Base-by-base conservation (phyloP, 2,113 vertebrate species). In the Elaphurus davidianus region DNA sequence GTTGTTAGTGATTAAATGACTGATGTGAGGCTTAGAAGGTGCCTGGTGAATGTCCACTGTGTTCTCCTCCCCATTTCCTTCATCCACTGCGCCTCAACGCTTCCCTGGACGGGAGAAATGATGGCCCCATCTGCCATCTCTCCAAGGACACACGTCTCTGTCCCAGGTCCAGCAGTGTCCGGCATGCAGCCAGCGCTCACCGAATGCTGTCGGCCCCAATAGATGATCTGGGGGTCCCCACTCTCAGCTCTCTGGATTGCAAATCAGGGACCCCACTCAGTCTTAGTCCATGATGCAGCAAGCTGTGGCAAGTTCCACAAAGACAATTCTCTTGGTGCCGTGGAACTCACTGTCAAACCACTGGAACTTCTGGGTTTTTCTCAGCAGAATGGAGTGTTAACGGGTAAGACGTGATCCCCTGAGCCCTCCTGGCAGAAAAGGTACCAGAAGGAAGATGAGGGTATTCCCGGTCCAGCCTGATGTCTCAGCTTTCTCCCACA, bases 371-470 rank as follows among this genome's bases (percentile, higher is more conserved):
- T 12, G 6, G 12, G 15, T n/a, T 82, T 81, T 78, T 82, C 84
- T 94, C 14, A 64, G 87, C 27, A 81, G 27, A 86, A 57, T 4
- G 12, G 52, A 88, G 60, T 64, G 57, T 67, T 59, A 64, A 43
- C 45, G 21, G 36, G 43, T 45, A 88, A 27, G 36, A 14, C 23
- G 40, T 9, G 47, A 36, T 55, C 40, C 85, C 90, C 50, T 6
- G 11, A 54, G 62, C 36, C 60, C 59, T 82, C 28, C 43, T 9
- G 62, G 87, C 52, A 45, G 93, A 83, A 76, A 21, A 60, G 50
- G 59, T 3, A 27, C 43, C 33, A 19, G 92, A 36, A 94, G 28
- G 45, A 57, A 94, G 94, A 71, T 1, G 57, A 89, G 87, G 91
- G 52, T 52, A 21, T 6, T 33, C 25, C 43, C 1, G 54, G 67